Conservation (phyloP, 2,888 invertebrate genomes). For the Melikaiella ostensackeni region DNA sequence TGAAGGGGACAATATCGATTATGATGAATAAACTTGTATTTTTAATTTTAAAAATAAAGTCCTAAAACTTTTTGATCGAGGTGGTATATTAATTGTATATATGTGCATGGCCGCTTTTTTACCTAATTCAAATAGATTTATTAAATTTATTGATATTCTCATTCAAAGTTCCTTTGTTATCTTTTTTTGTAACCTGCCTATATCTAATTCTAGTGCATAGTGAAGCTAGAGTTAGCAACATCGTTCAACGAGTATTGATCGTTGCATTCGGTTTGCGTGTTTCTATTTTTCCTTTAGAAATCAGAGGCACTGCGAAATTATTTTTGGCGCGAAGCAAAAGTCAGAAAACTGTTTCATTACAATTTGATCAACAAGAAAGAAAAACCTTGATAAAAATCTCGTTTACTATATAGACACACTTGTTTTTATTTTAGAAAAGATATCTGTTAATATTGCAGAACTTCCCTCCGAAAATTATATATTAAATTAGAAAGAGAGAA, state of each 20-base stretch:
- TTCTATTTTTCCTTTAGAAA: slow-evolving; percentile 23
- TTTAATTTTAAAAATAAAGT: too few relatives aligned
- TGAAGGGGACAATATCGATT: too few relatives aligned
- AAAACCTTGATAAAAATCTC: slow-evolving; percentile 13
- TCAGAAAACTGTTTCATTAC: slow-evolving; percentile 4
- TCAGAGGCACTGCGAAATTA: slow-evolving; percentile 14
- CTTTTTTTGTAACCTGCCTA: too few relatives aligned
- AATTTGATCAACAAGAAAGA: slow-evolving; percentile 1
- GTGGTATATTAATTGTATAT: too few relatives aligned
- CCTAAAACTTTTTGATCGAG: too few relatives aligned
- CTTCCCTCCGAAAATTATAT: background rate
- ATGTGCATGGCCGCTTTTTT: too few relatives aligned
- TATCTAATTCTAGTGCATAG: background rate
- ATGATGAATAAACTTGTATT: too few relatives aligned
- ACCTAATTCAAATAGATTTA: too few relatives aligned
- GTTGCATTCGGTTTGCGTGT: slow-evolving; percentile 32
- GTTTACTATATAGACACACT: background rate
- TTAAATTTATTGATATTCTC: too few relatives aligned
- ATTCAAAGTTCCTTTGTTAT: too few relatives aligned
- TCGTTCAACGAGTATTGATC: slow-evolving; percentile 33
- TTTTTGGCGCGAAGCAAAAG: slow-evolving; percentile 32
- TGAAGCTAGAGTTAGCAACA: slow-evolving; percentile 4
- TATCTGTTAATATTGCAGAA: background rate
- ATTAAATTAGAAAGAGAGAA: too few relatives aligned
- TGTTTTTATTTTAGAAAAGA: background rate